Evolutionary conservation across 2,113 vertebrate genomes (phyloP).

Genomic region (Geococcyx californianus): DNA sequence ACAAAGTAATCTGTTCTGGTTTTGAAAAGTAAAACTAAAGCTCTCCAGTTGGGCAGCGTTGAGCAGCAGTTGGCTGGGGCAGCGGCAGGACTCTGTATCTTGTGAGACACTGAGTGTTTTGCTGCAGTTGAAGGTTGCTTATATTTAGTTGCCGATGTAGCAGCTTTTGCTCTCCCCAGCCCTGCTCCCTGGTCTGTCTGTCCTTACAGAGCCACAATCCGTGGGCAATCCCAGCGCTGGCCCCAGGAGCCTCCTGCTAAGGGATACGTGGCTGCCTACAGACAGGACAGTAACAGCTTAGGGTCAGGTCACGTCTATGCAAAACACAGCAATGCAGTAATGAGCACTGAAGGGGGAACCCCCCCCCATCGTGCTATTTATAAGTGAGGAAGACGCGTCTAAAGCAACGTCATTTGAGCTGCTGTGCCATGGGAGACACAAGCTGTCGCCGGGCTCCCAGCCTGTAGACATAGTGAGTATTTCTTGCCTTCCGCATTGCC

Average conservation of each 20-base stretch:
- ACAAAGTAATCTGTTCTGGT: background rate
- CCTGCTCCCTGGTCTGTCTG: background rate
- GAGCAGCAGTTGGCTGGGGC: background rate
- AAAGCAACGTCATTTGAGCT: background rate
- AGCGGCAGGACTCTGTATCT: background rate
- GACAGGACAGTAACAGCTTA: background rate
- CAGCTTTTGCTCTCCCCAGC: background rate
- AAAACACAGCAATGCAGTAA: background rate
- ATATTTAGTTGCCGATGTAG: background rate
- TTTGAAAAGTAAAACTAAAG: background rate
- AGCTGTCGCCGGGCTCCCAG: background rate
- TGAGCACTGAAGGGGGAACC: background rate
- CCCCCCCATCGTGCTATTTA: background rate
- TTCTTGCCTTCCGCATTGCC: slow-evolving; percentile 10
- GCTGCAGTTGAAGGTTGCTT: background rate
- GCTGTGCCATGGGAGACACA: background rate
- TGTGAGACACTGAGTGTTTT: background rate
- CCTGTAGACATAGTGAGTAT: background rate
- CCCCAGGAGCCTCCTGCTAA: background rate
- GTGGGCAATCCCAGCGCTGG: rapidly evolving
- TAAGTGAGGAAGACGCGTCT: background rate
- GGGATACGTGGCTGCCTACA: background rate
- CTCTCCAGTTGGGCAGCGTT: background rate
- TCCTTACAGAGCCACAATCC: rapidly evolving
- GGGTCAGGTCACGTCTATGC: background rate